Conservation (phyloP, 2,113 vertebrate genomes). For the Phrynosoma blainvillii region DNA sequence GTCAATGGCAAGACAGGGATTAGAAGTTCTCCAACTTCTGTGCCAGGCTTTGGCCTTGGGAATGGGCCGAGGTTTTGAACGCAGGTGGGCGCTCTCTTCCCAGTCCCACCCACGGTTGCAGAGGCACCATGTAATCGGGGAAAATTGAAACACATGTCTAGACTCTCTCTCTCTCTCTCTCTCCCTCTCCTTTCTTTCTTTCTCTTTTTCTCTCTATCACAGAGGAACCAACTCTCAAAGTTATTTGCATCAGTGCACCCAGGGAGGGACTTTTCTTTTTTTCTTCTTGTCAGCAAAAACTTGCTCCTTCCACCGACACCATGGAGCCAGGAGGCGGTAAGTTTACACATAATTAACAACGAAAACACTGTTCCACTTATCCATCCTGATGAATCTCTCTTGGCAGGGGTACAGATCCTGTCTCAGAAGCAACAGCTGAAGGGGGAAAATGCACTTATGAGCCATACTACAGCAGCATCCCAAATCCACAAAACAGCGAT, state of each 20-base stretch:
- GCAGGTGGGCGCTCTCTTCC: not conserved
- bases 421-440: not conserved
- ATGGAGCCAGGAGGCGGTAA: constrained; percentile 3
- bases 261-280: not conserved
- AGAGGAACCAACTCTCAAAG: not conserved
- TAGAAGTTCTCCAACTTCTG: not conserved
- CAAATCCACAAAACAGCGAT: too few relatives aligned
- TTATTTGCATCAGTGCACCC: constrained; percentile 13
- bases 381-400: not conserved
- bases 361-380: not conserved
- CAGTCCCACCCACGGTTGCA: not conserved
- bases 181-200: too few relatives aligned
- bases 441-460: not conserved
- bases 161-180: not conserved
- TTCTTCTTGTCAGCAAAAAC: constrained; percentile 15
- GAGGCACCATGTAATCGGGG: constrained; percentile 7
- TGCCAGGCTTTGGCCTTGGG: not conserved
- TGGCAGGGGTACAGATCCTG: not conserved
- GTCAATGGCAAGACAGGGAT: not conserved
- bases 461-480: too few relatives aligned
- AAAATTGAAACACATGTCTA: not conserved
- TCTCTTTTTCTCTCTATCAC: too few relatives aligned
- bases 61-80: not conserved
- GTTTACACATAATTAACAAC: constrained; percentile 19
- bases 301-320: not conserved